Base-by-base conservation (phyloP, 2,888 invertebrate genomes). In the Agriopis leucophaearia region DNA sequence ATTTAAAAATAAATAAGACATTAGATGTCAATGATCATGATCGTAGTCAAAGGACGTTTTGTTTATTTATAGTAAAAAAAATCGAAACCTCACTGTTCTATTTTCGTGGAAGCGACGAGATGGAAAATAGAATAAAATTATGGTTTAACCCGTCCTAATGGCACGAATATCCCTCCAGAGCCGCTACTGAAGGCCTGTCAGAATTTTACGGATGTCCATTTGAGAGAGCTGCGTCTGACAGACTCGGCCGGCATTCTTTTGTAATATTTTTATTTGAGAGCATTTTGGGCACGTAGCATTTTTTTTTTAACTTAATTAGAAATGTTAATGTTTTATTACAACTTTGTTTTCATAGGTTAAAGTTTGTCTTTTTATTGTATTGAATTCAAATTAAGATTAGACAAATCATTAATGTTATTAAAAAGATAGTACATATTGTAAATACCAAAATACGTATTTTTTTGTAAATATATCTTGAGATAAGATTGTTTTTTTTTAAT, bases 141-240 rank as follows among this genome's bases (percentile, higher is more conserved):
- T 66, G 75, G 69, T 70, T 74, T 72, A 75, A 70, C 72, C 74
- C 69, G 36, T 74, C 73, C 76, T 73, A 76, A 74, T 74, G 69
- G 71, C 66, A 73, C 75, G 72, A 74, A 77, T 75, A 72, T 70
- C 71, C 64, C 66, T 63, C 61, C 57, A 51, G 59, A 51, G 50
- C 66, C 66, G 74, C 69, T 66, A 64, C 70, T 64, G 73, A 74
- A 74, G 70, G 70, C 58, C 66, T 69, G 74, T 74, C 77, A 72
- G 74, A 69, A 74, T 66, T 72, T 70, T 67, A 70, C 72, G 73
- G 66, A 70, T 73, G 70, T 71, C 71, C 69, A 68, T 71, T 74
- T 71, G 66, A 65, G 69, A 65, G 60, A 58, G 70, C 70, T 74
- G 73, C 58, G 65, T 67, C 62, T 73, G 76, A 77, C 77, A 74